Evolutionary conservation across 2,113 vertebrate genomes (phyloP), one percentile per base, ranked within the genome.

Genomic region (Ameiurus melas): DNA sequence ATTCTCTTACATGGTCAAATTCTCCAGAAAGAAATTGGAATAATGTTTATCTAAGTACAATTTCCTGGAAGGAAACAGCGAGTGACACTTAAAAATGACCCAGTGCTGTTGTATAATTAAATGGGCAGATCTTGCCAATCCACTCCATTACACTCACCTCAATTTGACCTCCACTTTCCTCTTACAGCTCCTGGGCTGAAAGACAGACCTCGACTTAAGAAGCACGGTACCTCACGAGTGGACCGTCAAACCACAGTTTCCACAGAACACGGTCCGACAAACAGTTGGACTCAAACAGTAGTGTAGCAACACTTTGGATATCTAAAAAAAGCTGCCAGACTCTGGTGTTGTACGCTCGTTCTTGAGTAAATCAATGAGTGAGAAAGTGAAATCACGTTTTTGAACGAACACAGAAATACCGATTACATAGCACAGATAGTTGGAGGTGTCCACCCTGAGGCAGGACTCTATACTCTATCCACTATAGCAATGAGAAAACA

Each of bases 401-500:
- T 5, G 25, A 51, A 13, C 22, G 25, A 27, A 27, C 1, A 27
- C 22, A 36, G 14, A 68, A 68, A 39, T 36, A 9, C 30, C 5
- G 33, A 36, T 22, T 10, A 36, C 19, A 9, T 20, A 73, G 36
- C 19, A 43, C 71, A 39, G 71, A 75, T 3, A 36, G 71, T 43
- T 75, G 5, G 5, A 33, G 70, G 22, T 4, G 17, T 73, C 70
- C 70, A 39, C 33, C 36, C 33, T 39, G 43, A 53, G 43, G 47
- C n/a, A 70, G 83, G 43, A 47, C 30, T 43, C 71, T 27, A 43
- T 36, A 75, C 87, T 83, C 64, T 36, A 14, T 43, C 12, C 39
- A 88, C 83, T 43, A 51, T 20, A 78, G 83, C 80, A 88, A 62
- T 53, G 22, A 66, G 27, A 89, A 66, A 43, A 77, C 83, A 80